Base-by-base conservation (phyloP, 2,888 invertebrate genomes). In the Pheosia tremula region DNA sequence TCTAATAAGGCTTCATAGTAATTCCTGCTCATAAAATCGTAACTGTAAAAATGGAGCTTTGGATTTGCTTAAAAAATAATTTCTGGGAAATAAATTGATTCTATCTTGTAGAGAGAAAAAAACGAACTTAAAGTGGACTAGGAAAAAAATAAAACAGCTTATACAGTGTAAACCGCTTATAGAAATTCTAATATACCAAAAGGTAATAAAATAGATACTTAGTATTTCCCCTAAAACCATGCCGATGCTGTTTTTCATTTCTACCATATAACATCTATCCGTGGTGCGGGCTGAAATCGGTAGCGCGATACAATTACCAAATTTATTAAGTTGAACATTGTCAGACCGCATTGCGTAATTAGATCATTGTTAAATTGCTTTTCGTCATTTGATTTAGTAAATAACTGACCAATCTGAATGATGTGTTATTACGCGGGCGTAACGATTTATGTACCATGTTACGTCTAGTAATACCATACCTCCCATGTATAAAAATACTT, bases 311-410 rank as follows among this genome's bases (percentile, higher is more conserved):
- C 85, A 84, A 88, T 87, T 90, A 88, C 84, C 80, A 79, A 83
- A 82, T 89, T 88, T 89, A 85, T 88, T 88, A 89, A 90, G 89
- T 88, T 86, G 81, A 77, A 89, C 84, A 84, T 86, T 88, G 88
- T 89, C 84, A 84, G 87, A 81, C 80, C 74, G 80, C 74, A 87
- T 91, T 91, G 81, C 85, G 86, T 89, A 90, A 91, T 81, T 85
- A 85, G 88, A 86, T 86, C 87, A 82, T 80, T 81, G 81, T 79
- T 84, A 85, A 89, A 89, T 90, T 89, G 86, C 83, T 88, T 91
- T 90, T 91, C 90, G 87, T 88, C 88, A 90, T 86, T 84, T 86
- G 78, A 79, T 83, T 83, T 82, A 74, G 76, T 78, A 79, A 85
- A 88, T 83, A 83, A 80, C 80, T 72, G 75, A 77, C 75, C 77